Conservation (phyloP, 2,888 invertebrate genomes). For the Lathronympha strigana region DNA sequence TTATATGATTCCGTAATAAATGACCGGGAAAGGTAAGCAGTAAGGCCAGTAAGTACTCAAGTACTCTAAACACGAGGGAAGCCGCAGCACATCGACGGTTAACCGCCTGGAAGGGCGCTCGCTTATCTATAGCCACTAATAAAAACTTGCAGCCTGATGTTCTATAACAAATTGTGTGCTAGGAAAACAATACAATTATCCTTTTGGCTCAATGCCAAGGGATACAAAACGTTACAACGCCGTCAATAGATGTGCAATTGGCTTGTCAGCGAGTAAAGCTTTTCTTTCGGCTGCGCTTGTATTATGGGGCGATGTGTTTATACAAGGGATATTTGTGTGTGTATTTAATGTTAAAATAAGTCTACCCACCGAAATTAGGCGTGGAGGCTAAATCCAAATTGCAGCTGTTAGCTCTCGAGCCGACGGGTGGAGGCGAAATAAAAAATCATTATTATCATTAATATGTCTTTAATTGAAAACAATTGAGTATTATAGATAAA, state of each 20-base stretch:
- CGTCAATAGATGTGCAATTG: conserved; percentile 55
- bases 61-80: conserved; percentile 15
- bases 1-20: not conserved
- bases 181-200: conserved; percentile 59
- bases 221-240: conserved; percentile 46
- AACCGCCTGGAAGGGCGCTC: conserved; percentile 25
- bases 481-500: not conserved
- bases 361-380: conserved; percentile 81
- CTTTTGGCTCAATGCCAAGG: conserved; percentile 46
- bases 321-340: conserved; percentile 79
- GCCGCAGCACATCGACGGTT: conserved; percentile 16
- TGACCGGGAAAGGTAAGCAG: not conserved
- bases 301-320: conserved; percentile 80
- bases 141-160: conserved; percentile 46
- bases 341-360: conserved; percentile 83
- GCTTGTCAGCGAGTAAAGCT: conserved; percentile 56
- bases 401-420: conserved; percentile 73
- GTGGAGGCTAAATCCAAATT: conserved; percentile 79
- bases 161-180: conserved; percentile 59
- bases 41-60: conserved; percentile 9
- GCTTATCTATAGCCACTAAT: conserved; percentile 20
- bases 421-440: conserved; percentile 47
- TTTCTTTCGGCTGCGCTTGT: conserved; percentile 64
- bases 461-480: not conserved
- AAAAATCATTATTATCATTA: conserved; percentile 6